phyloP scores from a whole-genome alignment of 2,113 vertebrate genomes.

The Hyla sarda region DNA sequence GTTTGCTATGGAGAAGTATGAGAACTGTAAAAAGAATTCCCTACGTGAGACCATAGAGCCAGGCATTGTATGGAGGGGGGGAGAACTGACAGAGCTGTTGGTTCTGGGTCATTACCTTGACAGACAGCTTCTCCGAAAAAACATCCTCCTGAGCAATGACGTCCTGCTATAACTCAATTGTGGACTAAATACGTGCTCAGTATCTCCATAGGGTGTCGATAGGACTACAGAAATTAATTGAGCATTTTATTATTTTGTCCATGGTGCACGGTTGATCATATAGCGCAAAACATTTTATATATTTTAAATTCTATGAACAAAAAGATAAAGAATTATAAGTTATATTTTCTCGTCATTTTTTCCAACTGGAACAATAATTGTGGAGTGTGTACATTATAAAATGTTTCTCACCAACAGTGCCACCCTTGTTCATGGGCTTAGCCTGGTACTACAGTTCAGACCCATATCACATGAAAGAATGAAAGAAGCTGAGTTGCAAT shows the following conservation, averaged over 20 bases:
- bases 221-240: background rate
- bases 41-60: background rate
- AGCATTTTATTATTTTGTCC: background rate
- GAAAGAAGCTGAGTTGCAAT: no score
- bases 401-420: no score
- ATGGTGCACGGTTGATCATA: background rate
- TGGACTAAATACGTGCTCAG: background rate
- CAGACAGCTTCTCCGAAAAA: background rate
- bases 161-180: background rate
- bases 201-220: background rate
- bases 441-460: no score
- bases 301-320: no score
- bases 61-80: background rate
- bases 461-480: no score
- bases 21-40: no score
- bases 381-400: no score
- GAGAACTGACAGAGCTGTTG: conserved; percentile 2
- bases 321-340: no score
- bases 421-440: no score
- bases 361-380: no score
- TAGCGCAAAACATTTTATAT: background rate
- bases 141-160: background rate
- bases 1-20: no score
- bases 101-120: conserved; percentile 22
- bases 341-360: no score